phyloP scores from a whole-genome alignment of 2,113 vertebrate species.

The Axis porcinus region DNA sequence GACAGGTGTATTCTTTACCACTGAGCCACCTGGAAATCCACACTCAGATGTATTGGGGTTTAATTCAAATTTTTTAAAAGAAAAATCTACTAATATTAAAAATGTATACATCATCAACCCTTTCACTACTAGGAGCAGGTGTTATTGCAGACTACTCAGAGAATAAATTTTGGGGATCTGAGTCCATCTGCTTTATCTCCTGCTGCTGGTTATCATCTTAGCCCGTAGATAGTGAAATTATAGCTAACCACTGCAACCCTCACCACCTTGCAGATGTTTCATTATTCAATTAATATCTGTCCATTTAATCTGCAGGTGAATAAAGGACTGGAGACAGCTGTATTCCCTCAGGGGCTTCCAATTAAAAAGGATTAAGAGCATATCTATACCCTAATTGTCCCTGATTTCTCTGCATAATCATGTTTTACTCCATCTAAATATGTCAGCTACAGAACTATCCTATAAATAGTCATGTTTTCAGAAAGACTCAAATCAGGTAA shows the following conservation, averaged over 20 bases:
- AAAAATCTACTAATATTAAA: not conserved
- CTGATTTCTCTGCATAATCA: not conserved
- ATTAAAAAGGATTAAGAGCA: not conserved
- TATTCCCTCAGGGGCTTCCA: not conserved
- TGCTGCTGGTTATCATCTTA: not conserved
- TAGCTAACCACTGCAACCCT: not conserved
- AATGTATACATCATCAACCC: not conserved
- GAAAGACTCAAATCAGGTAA: not conserved
- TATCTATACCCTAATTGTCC: not conserved
- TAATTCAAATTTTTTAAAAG: not conserved
- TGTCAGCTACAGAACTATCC: not conserved
- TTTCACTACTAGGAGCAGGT: not conserved
- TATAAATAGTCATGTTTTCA: not conserved
- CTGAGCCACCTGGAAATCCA: not conserved
- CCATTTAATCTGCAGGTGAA: slow-evolving; percentile 21
- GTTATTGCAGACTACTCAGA: not conserved
- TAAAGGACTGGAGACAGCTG: not conserved
- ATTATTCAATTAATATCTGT: not conserved
- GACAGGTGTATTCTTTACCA: not conserved
- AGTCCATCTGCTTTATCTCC: not conserved
- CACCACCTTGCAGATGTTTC: not conserved
- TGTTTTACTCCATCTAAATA: not conserved
- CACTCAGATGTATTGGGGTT: not conserved
- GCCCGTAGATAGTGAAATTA: rapidly evolving
- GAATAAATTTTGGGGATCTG: not conserved